Percentiles rank a stretch among this genome's conserved stretches.
Conservation (phyloP, 2,888 invertebrate species). For the Ametastegia equiseti region DNA sequence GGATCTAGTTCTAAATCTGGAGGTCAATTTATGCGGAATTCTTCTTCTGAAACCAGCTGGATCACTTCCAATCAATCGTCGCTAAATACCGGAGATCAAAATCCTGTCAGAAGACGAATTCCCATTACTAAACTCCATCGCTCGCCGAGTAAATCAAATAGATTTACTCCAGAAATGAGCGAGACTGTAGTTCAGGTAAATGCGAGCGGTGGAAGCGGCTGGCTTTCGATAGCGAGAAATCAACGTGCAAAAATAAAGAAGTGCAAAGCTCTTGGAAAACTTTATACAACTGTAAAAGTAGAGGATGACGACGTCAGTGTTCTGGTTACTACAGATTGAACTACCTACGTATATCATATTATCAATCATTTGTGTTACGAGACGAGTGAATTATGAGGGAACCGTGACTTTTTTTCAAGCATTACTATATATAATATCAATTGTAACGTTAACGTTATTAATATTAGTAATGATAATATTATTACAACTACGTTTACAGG, state of each 20-base stretch:
- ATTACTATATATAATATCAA: neutral
- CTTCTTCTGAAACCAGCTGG: constrained; percentile 34
- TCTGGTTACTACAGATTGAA: constrained; percentile 41
- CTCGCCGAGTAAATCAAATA: constrained; percentile 41
- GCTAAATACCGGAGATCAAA: neutral
- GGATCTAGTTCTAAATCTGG: neutral
- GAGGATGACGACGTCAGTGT: constrained; percentile 48
- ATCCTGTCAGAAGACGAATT: constrained; percentile 44
- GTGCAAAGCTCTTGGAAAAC: constrained; percentile 42
- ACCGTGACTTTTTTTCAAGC: neutral
- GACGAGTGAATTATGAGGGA: neutral
- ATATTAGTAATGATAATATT: neutral
- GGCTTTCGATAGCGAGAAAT: constrained; percentile 45
- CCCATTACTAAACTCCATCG: constrained; percentile 29
- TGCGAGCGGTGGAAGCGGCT: constrained; percentile 16
- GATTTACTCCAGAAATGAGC: neutral
- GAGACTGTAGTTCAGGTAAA: constrained; percentile 32
- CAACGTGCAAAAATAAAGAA: constrained; percentile 47
- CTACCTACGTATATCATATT: neutral
- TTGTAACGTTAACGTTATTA: neutral
- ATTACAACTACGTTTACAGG: too few relatives aligned
- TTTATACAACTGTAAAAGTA: constrained; percentile 48
- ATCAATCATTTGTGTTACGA: neutral
- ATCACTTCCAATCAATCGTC: neutral
- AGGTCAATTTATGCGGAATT: neutral